phyloP scores from a whole-genome alignment of 2,888 invertebrate genomes.

The Barypeithes pellucidus region DNA sequence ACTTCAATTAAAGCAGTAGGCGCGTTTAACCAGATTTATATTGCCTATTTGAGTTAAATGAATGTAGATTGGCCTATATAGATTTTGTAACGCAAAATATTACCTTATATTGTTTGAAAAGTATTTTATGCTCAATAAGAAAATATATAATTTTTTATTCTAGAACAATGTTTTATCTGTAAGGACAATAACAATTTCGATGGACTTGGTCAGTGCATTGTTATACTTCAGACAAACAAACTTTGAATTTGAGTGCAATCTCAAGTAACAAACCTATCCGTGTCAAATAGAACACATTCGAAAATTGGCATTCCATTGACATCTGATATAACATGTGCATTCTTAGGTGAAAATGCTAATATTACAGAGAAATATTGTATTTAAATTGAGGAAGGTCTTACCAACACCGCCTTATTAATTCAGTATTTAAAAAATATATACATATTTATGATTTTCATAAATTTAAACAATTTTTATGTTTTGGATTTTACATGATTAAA shows the following conservation, averaged over 20 bases:
- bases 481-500: too few species aligned
- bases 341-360: neutral
- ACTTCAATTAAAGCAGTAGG: conserved; percentile 2
- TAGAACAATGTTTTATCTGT: too few species aligned
- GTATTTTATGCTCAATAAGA: too few species aligned
- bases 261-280: conserved; percentile 9
- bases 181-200: neutral
- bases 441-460: too few species aligned
- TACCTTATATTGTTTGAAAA: neutral
- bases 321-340: neutral
- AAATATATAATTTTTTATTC: too few species aligned
- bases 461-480: too few species aligned
- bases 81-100: neutral
- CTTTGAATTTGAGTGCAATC: neutral
- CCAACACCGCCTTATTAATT: neutral
- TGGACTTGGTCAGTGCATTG: conserved; percentile 14
- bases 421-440: neutral
- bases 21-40: neutral
- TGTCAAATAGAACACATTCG: neutral
- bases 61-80: neutral
- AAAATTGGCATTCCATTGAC: neutral
- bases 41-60: neutral
- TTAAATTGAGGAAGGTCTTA: neutral
- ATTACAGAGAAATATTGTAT: neutral
- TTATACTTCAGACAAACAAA: conserved; percentile 15